Evolutionary conservation across 2,888 invertebrate species (phyloP).

Genomic region (Drosophila lutescens): DNA sequence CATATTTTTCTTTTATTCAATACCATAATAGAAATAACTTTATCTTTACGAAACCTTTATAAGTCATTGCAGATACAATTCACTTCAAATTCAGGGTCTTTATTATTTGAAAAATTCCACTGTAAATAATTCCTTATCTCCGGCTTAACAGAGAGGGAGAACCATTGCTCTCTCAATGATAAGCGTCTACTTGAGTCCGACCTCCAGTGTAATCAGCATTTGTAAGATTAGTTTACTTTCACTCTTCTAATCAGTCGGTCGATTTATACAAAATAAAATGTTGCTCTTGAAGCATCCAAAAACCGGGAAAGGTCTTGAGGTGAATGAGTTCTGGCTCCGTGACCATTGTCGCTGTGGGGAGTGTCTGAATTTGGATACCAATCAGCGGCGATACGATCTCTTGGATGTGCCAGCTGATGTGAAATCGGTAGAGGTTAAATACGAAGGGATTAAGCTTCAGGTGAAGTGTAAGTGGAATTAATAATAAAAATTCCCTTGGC

Average conservation of each 20-base stretch:
- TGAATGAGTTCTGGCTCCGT: constrained; percentile 82
- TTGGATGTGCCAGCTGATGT: constrained; percentile 86
- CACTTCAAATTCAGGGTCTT: too few relatives aligned
- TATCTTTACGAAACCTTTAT: too few relatives aligned
- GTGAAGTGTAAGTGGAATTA: constrained; percentile 86
- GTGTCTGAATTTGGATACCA: constrained; percentile 87
- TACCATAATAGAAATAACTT: too few relatives aligned
- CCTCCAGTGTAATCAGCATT: constrained; percentile 5
- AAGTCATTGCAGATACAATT: too few relatives aligned
- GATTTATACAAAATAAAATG: constrained; percentile 46
- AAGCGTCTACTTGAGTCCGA: constrained; percentile 15
- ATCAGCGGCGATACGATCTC: constrained; percentile 87
- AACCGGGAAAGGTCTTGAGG: constrained; percentile 59
- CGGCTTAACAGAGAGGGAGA: neutral
- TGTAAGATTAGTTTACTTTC: constrained; percentile 18
- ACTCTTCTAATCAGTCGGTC: constrained; percentile 3
- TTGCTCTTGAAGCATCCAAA: constrained; percentile 58
- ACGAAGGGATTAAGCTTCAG: constrained; percentile 69
- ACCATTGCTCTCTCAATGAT: constrained; percentile 29
- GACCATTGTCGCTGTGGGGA: constrained; percentile 85
- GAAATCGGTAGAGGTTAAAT: constrained; percentile 78
- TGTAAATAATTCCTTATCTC: constrained; percentile 8
- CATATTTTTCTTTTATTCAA: too few relatives aligned
- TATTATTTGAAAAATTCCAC: neutral
- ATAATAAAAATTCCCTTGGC: too few relatives aligned